phyloP scores from a whole-genome alignment of 35 echinoderm and acorn worm species.

The Lytechinus variegatus region DNA sequence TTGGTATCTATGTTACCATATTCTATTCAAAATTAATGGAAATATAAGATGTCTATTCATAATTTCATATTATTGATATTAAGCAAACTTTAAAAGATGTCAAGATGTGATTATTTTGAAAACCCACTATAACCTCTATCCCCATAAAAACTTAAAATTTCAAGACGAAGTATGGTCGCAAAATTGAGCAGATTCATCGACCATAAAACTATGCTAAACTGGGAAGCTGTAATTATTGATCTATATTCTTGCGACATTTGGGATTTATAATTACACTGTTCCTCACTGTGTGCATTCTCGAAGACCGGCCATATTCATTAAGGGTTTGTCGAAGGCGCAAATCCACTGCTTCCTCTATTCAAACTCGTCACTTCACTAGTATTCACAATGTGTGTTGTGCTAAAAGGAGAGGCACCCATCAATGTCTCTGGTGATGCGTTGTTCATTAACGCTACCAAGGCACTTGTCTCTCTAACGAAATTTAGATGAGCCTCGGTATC shows the following conservation, averaged over 20 bases:
- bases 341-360: neutral
- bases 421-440: neutral
- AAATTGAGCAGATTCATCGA: no score
- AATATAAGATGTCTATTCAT: no score
- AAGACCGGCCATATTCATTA: conserved; percentile 17
- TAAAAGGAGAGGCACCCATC: neutral
- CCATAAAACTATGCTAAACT: neutral
- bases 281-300: neutral
- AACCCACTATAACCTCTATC: neutral
- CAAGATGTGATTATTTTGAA: neutral
- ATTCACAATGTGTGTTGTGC: neutral
- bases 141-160: no score
- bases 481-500: neutral
- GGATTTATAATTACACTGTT: neutral
- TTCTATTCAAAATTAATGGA: no score
- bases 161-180: no score
- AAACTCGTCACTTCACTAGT: neutral
- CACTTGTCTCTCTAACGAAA: neutral
- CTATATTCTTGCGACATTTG: neutral
- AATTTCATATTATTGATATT: no score
- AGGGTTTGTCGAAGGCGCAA: neutral
- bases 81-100: no score
- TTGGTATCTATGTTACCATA: neutral
- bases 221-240: neutral
- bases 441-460: neutral